Evolutionary conservation across 2,888 invertebrate species (phyloP).

Genomic region (Melanargia galathea): DNA sequence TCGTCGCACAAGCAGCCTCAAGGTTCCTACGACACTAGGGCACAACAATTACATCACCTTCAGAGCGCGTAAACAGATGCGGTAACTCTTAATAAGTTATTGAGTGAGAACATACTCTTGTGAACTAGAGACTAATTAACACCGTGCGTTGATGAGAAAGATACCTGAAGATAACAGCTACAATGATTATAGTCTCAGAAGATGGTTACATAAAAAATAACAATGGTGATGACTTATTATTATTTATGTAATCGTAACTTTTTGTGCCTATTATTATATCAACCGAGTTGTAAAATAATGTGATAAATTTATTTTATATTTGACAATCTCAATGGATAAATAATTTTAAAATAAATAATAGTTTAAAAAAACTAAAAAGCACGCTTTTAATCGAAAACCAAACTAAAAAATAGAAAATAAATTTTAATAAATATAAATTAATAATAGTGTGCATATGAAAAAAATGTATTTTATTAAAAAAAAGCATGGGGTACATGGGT

Average conservation of each 20-base stretch:
- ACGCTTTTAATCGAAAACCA: no score
- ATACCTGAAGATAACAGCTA: slow-evolving; percentile 24
- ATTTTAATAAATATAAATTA: no score
- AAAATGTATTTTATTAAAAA: no score
- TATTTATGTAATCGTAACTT: neutral
- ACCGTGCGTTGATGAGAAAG: slow-evolving; percentile 25
- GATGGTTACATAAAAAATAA: slow-evolving; percentile 23
- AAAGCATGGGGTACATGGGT: no score
- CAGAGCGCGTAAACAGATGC: neutral
- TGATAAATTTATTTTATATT: neutral
- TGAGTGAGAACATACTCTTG: slow-evolving; percentile 18
- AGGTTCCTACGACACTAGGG: no score
- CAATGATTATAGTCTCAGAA: slow-evolving; percentile 27
- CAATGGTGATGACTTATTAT: slow-evolving; percentile 16
- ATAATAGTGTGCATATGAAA: no score
- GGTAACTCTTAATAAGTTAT: slow-evolving; percentile 10
- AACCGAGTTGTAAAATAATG: neutral
- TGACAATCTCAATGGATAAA: neutral
- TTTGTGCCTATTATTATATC: neutral
- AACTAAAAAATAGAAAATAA: no score
- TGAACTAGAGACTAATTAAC: slow-evolving; percentile 25
- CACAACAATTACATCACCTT: no score
- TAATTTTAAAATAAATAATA: no score
- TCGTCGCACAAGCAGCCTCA: no score
- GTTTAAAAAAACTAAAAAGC: no score